Evolutionary conservation across 2,797 vertebrate species (phyloP).

Genomic region (Neoniphon sammara): DNA sequence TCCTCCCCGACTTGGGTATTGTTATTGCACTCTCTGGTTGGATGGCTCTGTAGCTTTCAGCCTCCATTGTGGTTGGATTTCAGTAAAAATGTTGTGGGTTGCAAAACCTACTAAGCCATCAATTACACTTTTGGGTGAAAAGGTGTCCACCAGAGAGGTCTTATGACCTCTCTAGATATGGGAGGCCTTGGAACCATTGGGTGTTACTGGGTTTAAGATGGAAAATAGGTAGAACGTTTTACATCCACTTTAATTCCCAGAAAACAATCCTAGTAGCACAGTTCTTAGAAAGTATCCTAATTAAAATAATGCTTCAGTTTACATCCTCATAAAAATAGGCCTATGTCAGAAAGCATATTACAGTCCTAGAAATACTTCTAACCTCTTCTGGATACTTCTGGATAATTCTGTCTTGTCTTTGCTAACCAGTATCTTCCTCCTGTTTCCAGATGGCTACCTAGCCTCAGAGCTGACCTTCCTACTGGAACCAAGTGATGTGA

Average conservation of each 20-base stretch:
- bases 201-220: slow-evolving; percentile 8
- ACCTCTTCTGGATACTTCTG: no score
- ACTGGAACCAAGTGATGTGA: slow-evolving; percentile 80
- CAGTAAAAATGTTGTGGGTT: slow-evolving; percentile 22
- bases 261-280: neutral
- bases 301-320: neutral
- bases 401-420: neutral
- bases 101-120: slow-evolving; percentile 44
- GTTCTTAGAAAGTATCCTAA: neutral
- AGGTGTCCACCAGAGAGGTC: slow-evolving; percentile 14
- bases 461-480: slow-evolving; percentile 82
- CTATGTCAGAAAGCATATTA: no score
- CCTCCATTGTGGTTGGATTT: slow-evolving; percentile 57
- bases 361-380: no score
- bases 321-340: no score
- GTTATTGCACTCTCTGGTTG: slow-evolving; percentile 69
- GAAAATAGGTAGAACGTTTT: neutral
- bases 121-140: slow-evolving; percentile 55
- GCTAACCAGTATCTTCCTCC: slow-evolving; percentile 1
- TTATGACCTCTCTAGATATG: no score
- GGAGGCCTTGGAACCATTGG: neutral
- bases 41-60: slow-evolving; percentile 68
- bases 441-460: slow-evolving; percentile 64
- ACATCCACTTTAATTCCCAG: neutral
- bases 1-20: slow-evolving; percentile 62